Evolutionary conservation across 2,113 vertebrate genomes (phyloP).

Genomic region (Centrocercus urophasianus): DNA sequence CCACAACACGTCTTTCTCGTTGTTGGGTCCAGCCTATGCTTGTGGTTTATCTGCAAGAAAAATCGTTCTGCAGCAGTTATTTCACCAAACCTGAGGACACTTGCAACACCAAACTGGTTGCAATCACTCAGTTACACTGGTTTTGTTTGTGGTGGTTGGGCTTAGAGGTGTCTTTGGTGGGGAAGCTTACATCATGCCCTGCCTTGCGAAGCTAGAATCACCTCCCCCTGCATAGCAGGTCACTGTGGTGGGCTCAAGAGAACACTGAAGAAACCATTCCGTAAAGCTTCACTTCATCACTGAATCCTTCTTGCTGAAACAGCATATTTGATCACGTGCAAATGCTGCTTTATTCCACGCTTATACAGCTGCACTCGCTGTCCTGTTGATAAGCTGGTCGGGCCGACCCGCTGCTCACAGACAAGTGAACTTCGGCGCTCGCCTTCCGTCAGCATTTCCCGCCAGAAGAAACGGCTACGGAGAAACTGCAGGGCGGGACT

Average conservation of each 20-base stretch:
- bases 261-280: fast-evolving
- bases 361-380: not conserved
- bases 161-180: too few species aligned
- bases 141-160: too few species aligned
- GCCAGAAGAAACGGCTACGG: fast-evolving
- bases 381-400: fast-evolving
- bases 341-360: fast-evolving
- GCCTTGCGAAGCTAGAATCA: fast-evolving
- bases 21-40: not conserved
- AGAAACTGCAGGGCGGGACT: fast-evolving
- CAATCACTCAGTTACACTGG: fast-evolving
- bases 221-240: fast-evolving
- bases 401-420: fast-evolving
- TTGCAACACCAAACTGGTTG: fast-evolving
- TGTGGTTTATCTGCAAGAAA: not conserved
- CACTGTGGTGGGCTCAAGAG: fast-evolving
- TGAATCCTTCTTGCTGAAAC: fast-evolving
- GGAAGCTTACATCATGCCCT: fast-evolving
- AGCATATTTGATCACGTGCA: not conserved
- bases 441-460: fast-evolving
- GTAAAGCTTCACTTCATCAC: fast-evolving
- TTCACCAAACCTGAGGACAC: not conserved
- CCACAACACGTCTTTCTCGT: fast-evolving
- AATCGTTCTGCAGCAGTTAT: not conserved
- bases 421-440: fast-evolving